Evolutionary conservation across 2,113 vertebrate genomes (phyloP).

Genomic region (Raphicerus campestris): DNA sequence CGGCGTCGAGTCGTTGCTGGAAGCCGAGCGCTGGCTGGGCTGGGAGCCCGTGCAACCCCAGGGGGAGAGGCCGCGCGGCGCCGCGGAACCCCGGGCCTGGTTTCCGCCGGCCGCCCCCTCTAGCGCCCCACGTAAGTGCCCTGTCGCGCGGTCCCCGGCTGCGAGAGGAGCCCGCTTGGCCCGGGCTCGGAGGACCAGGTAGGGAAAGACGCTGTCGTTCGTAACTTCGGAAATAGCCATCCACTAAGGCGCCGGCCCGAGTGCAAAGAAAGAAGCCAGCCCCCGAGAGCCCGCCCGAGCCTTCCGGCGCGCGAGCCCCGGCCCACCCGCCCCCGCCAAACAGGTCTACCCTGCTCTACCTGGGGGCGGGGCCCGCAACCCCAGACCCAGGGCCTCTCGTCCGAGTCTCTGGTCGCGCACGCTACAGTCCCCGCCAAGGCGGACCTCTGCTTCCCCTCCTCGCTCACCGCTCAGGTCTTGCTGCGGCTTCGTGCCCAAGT

Average conservation of each 20-base stretch:
- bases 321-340: neutral
- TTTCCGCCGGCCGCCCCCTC: neutral
- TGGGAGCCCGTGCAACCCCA: neutral
- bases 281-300: neutral
- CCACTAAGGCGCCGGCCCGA: constrained; percentile 55
- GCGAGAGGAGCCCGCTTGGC: constrained; percentile 10
- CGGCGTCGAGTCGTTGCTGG: constrained; percentile 86
- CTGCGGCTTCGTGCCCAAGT: neutral
- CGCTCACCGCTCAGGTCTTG: neutral
- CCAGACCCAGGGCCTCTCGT: too few species aligned
- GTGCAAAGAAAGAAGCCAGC: neutral
- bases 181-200: constrained; percentile 65
- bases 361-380: constrained; percentile 30
- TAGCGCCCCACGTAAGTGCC: constrained; percentile 39
- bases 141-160: neutral
- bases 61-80: constrained; percentile 37
- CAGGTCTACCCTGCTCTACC: neutral
- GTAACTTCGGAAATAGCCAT: constrained; percentile 69
- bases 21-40: constrained; percentile 74
- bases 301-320: neutral
- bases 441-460: neutral
- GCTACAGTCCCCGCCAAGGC: neutral
- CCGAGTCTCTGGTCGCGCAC: constrained; percentile 2
- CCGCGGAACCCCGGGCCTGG: constrained; percentile 16
- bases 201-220: constrained; percentile 74